These are phyloP conservation scores for Drosophila subobscura DNA, from an alignment of 1,140 invertebrate genomes.

Conservation along the genomic window DNA sequence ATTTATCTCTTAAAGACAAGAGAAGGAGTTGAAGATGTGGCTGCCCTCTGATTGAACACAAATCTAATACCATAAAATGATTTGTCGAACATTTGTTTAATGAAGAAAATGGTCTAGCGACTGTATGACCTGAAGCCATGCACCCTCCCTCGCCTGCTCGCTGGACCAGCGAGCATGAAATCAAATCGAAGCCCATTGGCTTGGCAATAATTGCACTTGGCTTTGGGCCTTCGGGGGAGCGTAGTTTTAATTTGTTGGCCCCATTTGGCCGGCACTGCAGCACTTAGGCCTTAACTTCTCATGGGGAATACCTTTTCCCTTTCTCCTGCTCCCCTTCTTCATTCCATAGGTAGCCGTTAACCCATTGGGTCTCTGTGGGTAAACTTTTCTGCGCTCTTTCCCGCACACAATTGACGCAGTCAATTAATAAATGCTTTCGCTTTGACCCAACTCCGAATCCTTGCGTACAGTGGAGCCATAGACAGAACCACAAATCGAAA, in stretches of 20 bases:
- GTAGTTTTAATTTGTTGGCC: constrained; percentile 31
- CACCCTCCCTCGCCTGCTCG: background rate
- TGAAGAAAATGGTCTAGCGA: too few relatives aligned
- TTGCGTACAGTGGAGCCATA: too few relatives aligned
- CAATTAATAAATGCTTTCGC: constrained; percentile 66
- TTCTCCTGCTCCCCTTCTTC: background rate
- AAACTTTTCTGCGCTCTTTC: constrained; percentile 30
- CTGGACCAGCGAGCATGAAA: constrained; percentile 31
- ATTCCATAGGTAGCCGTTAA: constrained; percentile 5
- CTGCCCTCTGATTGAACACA: too few relatives aligned
- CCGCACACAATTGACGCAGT: constrained; percentile 53
- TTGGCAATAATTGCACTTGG: constrained; percentile 47
- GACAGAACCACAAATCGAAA: too few relatives aligned
- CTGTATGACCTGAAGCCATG: too few relatives aligned
- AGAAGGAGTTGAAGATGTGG: too few relatives aligned
- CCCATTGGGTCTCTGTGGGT: constrained; percentile 3
- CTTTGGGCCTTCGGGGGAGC: constrained; percentile 24
- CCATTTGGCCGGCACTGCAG: constrained; percentile 10
- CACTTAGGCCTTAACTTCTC: constrained; percentile 4
- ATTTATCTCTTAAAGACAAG: too few relatives aligned
- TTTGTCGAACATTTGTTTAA: too few relatives aligned
- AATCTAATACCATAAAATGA: too few relatives aligned
- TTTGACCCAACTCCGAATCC: constrained; percentile 34
- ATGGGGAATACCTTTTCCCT: background rate
- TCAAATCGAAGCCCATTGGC: constrained; percentile 47